phyloP scores from a whole-genome alignment of 2,888 invertebrate genomes.

The Morpho helenor region DNA sequence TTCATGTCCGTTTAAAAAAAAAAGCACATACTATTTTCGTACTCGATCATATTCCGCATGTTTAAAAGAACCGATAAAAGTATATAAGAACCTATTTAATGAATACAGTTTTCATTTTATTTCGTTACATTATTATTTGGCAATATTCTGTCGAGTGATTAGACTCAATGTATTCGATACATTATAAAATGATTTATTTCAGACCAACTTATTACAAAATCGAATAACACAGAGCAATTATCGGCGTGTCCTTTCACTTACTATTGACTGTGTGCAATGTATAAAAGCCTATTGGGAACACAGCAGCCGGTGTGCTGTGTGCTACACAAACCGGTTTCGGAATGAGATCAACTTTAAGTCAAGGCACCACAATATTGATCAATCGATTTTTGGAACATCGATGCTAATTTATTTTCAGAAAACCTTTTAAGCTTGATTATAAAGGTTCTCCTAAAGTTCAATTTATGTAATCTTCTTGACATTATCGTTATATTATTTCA shows the following conservation, averaged over 20 bases:
- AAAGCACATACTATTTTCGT: too few species aligned
- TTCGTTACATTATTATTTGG: background rate
- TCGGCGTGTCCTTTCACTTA: conserved; percentile 74
- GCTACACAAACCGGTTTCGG: conserved; percentile 65
- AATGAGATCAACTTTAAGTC: conserved; percentile 68
- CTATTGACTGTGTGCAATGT: conserved; percentile 45
- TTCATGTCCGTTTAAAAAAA: too few species aligned
- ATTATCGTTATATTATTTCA: too few species aligned
- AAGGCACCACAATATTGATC: conserved; percentile 73
- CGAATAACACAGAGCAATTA: conserved; percentile 66
- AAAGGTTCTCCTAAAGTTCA: conserved; percentile 1
- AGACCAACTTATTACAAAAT: conserved; percentile 41
- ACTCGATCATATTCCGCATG: too few species aligned
- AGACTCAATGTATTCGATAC: conserved; percentile 1
- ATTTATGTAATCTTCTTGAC: background rate
- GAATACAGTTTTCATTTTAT: too few species aligned
- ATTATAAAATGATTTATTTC: conserved; percentile 19
- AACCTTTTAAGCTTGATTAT: conserved; percentile 2
- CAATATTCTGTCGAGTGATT: conserved; percentile 10
- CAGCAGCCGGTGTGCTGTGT: conserved; percentile 58
- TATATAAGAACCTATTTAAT: too few species aligned
- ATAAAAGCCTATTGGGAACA: conserved; percentile 53
- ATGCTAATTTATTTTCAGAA: conserved; percentile 25
- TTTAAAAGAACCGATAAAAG: too few species aligned
- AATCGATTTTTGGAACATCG: conserved; percentile 65